Base-by-base conservation (phyloP, 2,888 invertebrate species). In the Clitarchus hookeri region DNA sequence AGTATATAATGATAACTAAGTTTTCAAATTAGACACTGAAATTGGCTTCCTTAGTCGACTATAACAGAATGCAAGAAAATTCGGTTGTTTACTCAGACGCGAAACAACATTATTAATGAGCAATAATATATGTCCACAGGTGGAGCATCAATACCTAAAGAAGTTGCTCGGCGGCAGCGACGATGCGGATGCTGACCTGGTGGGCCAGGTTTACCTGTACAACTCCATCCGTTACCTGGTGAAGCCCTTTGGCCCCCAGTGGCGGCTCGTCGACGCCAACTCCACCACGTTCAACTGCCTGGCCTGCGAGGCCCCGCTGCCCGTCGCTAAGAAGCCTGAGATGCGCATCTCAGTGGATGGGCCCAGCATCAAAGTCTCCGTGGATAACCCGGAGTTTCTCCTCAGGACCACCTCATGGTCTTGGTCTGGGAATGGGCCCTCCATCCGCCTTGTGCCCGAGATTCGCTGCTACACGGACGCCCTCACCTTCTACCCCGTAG, bases 321-420 rank as follows among this genome's bases (percentile, higher is more conserved):
- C 65, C 19, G 23, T 23, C n/a, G 13, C 65, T 1, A 65, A 65
- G 65, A 65, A 16, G n/a, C 65, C 65, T 11, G 19, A 8, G 65
- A 65, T 65, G n/a, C n/a, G 65, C 23, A n/a, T 65, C 23, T 8
- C 65, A 9, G 65, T 65, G 12, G 65, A 65, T 9, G 65, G n/a
- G n/a, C 8, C 8, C 65, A 65, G n/a, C 23, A 65, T 65, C 65
- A 23, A 16, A 65, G 65, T 36, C 23, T n/a, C 19, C 11, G 82
- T 82, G 36, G 82, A 82, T 25, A 82, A 82, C 82, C 27, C 82
- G 23, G 82, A 82, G 82, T 82, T 23, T 23, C 82, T 82, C 23
- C 13, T 82, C 4, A 44, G 44, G 36, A 19, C 82, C 82, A 27
- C 82, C n/a, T 16, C 16, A 2, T 27, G 82, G 82, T 44, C 36